Conservation (phyloP, 2,113 vertebrate genomes). For the Smithornis capensis region DNA sequence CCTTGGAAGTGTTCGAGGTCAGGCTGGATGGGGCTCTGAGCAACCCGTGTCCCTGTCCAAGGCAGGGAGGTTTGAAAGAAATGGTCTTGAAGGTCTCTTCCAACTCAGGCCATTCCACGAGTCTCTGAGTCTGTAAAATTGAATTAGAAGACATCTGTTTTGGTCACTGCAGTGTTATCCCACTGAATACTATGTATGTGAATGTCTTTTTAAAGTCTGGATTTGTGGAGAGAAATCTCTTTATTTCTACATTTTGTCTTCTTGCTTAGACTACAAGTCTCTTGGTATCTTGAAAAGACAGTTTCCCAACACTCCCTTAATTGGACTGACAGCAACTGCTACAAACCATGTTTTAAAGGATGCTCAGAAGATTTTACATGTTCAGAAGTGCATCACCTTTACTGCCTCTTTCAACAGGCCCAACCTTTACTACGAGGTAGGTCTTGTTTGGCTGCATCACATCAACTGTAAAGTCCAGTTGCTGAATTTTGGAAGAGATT, state of each 20-base stretch:
- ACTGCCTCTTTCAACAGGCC: conserved; percentile 92
- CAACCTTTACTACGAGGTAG: conserved; percentile 94
- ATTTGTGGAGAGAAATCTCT: neutral
- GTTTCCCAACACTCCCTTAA: conserved; percentile 85
- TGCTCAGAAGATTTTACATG: conserved; percentile 89
- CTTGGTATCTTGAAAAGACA: conserved; percentile 96
- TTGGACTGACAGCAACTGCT: conserved; percentile 94
- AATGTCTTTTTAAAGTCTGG: neutral
- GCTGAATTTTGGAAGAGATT: neutral
- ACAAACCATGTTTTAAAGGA: conserved; percentile 89
- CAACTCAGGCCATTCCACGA: neutral
- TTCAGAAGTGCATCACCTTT: conserved; percentile 84
- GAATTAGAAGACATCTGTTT: neutral
- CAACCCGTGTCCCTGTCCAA: neutral
- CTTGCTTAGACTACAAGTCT: conserved; percentile 87
- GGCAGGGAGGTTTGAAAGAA: neutral
- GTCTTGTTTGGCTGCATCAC: neutral
- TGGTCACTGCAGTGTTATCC: neutral
- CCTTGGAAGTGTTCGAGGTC: neutral
- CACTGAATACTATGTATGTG: neutral
- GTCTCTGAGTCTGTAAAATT: neutral
- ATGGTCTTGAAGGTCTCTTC: neutral
- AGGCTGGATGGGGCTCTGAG: neutral
- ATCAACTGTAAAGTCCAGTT: neutral
- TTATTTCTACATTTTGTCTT: neutral